Base-by-base conservation (phyloP, 2,113 vertebrate genomes). In the Eptatretus burgeri region DNA sequence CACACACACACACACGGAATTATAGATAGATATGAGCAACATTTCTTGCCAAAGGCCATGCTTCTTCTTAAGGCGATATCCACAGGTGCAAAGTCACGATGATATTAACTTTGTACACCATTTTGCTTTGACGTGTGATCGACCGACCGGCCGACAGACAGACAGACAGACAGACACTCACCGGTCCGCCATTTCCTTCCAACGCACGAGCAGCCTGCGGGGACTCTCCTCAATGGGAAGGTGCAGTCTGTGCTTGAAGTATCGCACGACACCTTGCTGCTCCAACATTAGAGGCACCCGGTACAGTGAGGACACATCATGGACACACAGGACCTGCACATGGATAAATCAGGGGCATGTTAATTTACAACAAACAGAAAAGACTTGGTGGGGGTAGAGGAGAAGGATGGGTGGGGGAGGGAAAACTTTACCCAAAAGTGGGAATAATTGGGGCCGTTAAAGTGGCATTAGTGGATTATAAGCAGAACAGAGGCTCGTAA, bases 151-250 rank as follows among this genome's bases (percentile, higher is more conserved):
- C 12, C 11, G 17, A 16, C 19, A 14, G 51, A 41, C 52, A 51
- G 2, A 49, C 16, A 10, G 10, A 19, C 12, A 71, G 14, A 16
- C 8, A 49, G 9, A 17, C 18, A 49, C 73, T 66, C 69, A 85
- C 88, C 88, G 82, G 77, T 95, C 85, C 13, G 87, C 83, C 83
- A 96, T 96, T 72, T 94, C 86, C 65, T 88, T 93, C 89, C 89
- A 96, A 16, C 27, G 27, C 66, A 93, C 85, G 67, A 82, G 78
- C 17, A 96, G 79, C 81, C 87, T 82, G 66, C 73, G 83, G 64
- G 80, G 75, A 49, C 83, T 77, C 69, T 79, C 78, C 52, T 76
- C 74, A 19, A 88, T 81, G 65, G 84, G 80, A 67, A 96, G 83
- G 66, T 93, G 76, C 11, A 96, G 80, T 60, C 88, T 76, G 63